Base-by-base conservation (phyloP, 2,797 vertebrate genomes). In the Melanogrammus aeglefinus region DNA sequence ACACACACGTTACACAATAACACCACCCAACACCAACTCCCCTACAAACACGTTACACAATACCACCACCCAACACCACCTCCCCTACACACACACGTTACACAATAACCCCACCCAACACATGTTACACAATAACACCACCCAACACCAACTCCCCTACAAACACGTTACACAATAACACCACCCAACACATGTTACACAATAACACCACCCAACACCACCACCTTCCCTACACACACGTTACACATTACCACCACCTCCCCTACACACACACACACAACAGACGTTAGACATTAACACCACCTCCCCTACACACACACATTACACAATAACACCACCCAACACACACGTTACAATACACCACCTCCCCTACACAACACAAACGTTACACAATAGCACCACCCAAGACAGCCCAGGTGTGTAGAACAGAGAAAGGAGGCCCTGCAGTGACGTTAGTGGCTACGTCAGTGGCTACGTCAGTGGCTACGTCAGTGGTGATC, bases 31-130 rank as follows among this genome's bases (percentile, higher is more conserved):
- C n/a, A n/a, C n/a, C n/a, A n/a, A n/a, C n/a, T 31, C 29, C 29
- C 29, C 29, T 31, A 31, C 29, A 31, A 1, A 31, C 31, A 31
- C 31, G 31, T 31, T 31, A 31, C 31, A 31, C 31, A 31, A 1
- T 31, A 31, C 1, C 31, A 31, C 31, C 31, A 31, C 31, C 31
- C 1, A 96, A 95, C 81, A 96, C 84, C 39, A 96, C 90, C 82
- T 97, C 96, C 75, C 96, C 96, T 96, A 31, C 29, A 12, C 63
- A 57, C 51, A n/a, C 51, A 57, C 18, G n/a, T n/a, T n/a, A n/a
- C n/a, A n/a, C n/a, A n/a, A n/a, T n/a, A n/a, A n/a, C n/a, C n/a
- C n/a, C n/a, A 8, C 39, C 39, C 39, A 41, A n/a, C n/a, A n/a
- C n/a, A n/a, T n/a, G 6, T 38, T 38, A 72, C 33, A 47, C 9